These are phyloP conservation scores for Trichopoda pennipes DNA, from an alignment of 2,888 invertebrate genomes.

Conservation along the genomic window DNA sequence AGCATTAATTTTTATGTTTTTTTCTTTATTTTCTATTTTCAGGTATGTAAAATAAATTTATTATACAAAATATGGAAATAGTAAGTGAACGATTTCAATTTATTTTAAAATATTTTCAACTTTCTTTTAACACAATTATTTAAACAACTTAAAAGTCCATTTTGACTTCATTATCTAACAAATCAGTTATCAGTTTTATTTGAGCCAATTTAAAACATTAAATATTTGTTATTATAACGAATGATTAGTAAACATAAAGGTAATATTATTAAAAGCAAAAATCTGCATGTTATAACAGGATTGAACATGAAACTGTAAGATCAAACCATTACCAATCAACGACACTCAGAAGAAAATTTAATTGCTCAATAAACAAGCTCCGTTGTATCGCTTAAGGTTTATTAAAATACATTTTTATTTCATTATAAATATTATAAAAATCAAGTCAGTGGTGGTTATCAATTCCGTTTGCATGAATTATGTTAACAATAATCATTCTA, in stretches of 20 bases:
- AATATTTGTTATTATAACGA: background rate
- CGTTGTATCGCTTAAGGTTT: too few relatives aligned
- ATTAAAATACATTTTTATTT: too few relatives aligned
- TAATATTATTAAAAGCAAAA: background rate
- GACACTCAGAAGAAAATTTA: background rate
- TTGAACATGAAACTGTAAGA: too few relatives aligned
- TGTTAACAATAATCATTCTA: too few relatives aligned
- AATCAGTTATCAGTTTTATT: slow-evolving; percentile 18
- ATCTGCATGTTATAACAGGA: too few relatives aligned
- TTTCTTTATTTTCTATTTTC: slow-evolving; percentile 1
- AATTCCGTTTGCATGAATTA: too few relatives aligned
- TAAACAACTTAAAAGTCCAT: background rate
- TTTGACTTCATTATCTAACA: slow-evolving; percentile 1
- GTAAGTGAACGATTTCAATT: background rate
- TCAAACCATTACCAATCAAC: background rate
- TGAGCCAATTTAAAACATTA: slow-evolving; percentile 1
- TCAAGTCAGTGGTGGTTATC: too few relatives aligned
- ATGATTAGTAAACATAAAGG: background rate
- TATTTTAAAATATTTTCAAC: background rate
- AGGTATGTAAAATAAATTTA: slow-evolving; percentile 19
- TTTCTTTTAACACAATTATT: background rate
- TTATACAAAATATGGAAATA: background rate
- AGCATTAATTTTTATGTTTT: too few relatives aligned
- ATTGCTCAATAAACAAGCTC: too few relatives aligned
- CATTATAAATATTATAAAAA: too few relatives aligned